A percentile compares a stretch with the other conserved stretches of the same genome.
Conservation (phyloP, 2,888 invertebrate genomes). For the Ormia ochracea region DNA sequence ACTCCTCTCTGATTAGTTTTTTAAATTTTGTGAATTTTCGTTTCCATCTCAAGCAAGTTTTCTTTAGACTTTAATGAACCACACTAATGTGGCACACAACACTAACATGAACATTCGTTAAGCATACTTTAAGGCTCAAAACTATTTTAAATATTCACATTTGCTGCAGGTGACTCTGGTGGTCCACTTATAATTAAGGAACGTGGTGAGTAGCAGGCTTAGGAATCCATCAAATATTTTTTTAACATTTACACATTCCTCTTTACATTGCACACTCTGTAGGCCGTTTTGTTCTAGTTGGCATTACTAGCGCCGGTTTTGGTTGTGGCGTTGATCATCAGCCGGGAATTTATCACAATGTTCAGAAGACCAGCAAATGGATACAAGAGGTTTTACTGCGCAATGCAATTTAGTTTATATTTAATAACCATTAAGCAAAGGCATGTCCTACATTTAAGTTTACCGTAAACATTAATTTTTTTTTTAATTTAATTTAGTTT, state of each 20-base stretch:
- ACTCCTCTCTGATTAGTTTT: too few relatives aligned
- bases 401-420: slow-evolving; percentile 50
- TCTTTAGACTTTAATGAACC: too few relatives aligned
- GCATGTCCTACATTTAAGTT: not conserved
- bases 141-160: slow-evolving; percentile 1
- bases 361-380: slow-evolving; percentile 84
- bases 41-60: too few relatives aligned
- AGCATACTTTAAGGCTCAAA: slow-evolving; percentile 66
- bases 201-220: slow-evolving; percentile 73
- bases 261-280: not conserved
- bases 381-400: slow-evolving; percentile 79
- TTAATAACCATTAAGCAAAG: not conserved
- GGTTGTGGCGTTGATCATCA: slow-evolving; percentile 91
- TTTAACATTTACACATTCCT: not conserved
- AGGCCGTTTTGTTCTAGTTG: slow-evolving; percentile 84
- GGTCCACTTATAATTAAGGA: slow-evolving; percentile 86
- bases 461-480: not conserved
- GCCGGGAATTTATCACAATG: slow-evolving; percentile 91
- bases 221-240: not conserved
- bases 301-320: slow-evolving; percentile 91
- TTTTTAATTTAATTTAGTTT: not conserved
- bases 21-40: too few relatives aligned
- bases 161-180: slow-evolving; percentile 84
- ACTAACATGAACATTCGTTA: not conserved
- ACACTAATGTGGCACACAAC: not conserved